These are phyloP conservation scores for Drosophila planitibia DNA, from an alignment of 2,888 invertebrate genomes.

Conservation along the genomic window DNA sequence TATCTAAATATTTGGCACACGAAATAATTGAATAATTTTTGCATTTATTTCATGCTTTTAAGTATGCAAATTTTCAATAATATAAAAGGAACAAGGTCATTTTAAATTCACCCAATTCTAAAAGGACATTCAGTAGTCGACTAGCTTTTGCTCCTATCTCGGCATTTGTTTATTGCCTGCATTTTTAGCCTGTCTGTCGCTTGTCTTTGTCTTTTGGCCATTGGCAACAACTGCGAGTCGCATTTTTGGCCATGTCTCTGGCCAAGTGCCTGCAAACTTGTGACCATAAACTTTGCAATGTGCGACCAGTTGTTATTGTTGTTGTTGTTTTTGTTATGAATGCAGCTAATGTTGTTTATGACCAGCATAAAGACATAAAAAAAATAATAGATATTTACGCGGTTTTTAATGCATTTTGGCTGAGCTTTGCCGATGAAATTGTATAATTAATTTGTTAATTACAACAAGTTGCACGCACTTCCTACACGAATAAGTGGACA, in stretches of 20 bases:
- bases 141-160: not conserved
- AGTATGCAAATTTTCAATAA: not conserved
- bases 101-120: not conserved
- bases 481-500: constrained; percentile 34
- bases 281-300: constrained; percentile 59
- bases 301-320: constrained; percentile 17
- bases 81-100: not conserved
- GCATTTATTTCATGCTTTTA: not conserved
- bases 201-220: constrained; percentile 30
- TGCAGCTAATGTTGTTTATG: constrained; percentile 29
- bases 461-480: constrained; percentile 56
- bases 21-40: not conserved
- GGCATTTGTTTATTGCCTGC: constrained; percentile 23
- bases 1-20: not conserved
- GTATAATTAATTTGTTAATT: constrained; percentile 69
- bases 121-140: constrained; percentile 18
- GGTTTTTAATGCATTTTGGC: constrained; percentile 35
- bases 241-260: constrained; percentile 70
- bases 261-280: constrained; percentile 51
- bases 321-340: constrained; percentile 17
- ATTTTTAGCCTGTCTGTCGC: constrained; percentile 11
- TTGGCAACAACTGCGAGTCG: constrained; percentile 34
- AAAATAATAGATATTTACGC: constrained; percentile 34
- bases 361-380: constrained; percentile 5
- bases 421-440: constrained; percentile 33